Percentiles rank a stretch among this genome's conserved stretches.
phyloP scores from a whole-genome alignment of 2,113 vertebrate species.

The Melanostigma gelatinosum region DNA sequence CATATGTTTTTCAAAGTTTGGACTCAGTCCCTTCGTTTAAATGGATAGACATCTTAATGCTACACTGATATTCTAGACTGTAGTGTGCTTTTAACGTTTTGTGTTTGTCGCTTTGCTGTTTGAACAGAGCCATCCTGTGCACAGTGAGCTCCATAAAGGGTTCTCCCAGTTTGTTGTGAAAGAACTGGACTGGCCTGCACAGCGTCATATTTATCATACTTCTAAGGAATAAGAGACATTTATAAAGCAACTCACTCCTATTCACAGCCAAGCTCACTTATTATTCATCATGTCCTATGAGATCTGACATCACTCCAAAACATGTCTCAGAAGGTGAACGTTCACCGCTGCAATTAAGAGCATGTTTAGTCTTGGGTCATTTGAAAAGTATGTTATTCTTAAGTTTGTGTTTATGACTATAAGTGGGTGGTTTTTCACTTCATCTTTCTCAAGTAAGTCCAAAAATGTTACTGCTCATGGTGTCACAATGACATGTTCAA shows the following conservation, averaged over 20 bases:
- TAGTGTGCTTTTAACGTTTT: neutral
- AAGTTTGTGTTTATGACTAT: neutral
- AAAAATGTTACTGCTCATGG: neutral
- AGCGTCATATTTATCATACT: too few relatives aligned
- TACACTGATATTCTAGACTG: neutral
- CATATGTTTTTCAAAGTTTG: neutral
- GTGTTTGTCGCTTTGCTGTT: neutral
- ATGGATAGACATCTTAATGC: neutral
- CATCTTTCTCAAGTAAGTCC: neutral
- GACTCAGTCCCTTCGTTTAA: neutral
- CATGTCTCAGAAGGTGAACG: neutral
- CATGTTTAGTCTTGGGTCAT: neutral
- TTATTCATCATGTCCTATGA: neutral
- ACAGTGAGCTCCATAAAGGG: neutral
- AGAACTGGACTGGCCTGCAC: neutral
- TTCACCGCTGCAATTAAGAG: neutral
- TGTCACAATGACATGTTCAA: neutral
- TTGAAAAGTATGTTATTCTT: neutral
- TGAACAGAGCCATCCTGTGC: neutral
- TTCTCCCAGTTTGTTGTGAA: too few relatives aligned
- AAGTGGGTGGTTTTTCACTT: neutral
- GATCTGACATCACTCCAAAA: neutral
- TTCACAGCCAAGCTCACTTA: neutral
- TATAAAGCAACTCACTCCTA: neutral
- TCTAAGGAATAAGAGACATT: neutral